phyloP scores from a whole-genome alignment of 2,113 vertebrate genomes.

The Psilopogon haemacephalus region DNA sequence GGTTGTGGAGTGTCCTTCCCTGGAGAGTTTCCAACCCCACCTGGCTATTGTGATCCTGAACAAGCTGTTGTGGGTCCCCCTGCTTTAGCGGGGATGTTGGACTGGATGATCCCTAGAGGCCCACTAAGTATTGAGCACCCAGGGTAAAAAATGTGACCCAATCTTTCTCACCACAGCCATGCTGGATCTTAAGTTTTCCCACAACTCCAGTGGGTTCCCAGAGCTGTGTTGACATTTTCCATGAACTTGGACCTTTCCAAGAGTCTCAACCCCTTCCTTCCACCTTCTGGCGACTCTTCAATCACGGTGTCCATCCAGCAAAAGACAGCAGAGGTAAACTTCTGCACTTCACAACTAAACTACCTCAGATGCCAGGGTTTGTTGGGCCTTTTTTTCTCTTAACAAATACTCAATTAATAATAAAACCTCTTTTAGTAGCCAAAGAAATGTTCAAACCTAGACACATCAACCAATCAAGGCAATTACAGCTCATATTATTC shows the following conservation, averaged over 20 bases:
- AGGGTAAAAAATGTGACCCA: background rate
- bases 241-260: background rate
- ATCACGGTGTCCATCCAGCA: rapidly evolving
- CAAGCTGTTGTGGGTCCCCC: too few species aligned
- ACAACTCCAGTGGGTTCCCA: background rate
- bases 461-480: background rate
- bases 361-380: background rate
- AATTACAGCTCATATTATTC: background rate
- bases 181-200: background rate
- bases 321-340: background rate
- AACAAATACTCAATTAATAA: background rate
- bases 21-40: too few species aligned
- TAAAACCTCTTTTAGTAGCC: background rate
- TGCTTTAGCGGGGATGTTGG: too few species aligned
- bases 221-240: background rate
- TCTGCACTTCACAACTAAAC: background rate
- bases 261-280: rapidly evolving
- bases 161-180: background rate
- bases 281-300: background rate
- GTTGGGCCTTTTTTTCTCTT: background rate
- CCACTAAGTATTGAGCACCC: too few species aligned
- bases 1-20: too few species aligned
- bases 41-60: too few species aligned
- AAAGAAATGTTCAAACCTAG: background rate
- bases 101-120: too few species aligned